Evolutionary conservation across 2,797 vertebrate species (phyloP).

Genomic region (Steatocranus sp.): DNA sequence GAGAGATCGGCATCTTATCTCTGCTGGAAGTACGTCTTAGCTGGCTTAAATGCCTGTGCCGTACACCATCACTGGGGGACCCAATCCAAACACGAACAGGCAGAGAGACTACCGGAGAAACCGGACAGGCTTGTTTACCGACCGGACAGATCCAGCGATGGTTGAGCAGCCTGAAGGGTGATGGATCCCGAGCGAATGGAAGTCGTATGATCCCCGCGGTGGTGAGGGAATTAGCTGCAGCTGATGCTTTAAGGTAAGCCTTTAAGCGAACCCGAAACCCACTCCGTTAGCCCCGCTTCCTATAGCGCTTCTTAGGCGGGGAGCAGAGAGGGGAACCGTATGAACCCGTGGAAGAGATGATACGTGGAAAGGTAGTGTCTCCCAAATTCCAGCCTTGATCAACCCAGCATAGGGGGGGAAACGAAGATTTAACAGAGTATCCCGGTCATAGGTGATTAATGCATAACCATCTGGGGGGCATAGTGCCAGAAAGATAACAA

Average conservation of each 20-base stretch:
- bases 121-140: background rate
- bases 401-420: no score
- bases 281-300: fast-evolving
- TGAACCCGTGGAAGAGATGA: no score
- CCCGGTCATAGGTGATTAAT: background rate
- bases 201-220: fast-evolving
- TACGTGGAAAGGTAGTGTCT: fast-evolving
- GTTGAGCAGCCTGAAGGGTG: fast-evolving
- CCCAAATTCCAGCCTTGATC: background rate
- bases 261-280: fast-evolving
- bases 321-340: fast-evolving
- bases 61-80: fast-evolving
- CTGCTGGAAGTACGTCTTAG: background rate
- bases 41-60: fast-evolving
- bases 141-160: fast-evolving
- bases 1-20: fast-evolving
- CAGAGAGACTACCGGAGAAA: background rate
- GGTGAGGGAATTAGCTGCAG: no score
- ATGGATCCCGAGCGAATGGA: no score
- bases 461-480: background rate
- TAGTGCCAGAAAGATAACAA: background rate
- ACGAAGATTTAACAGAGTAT: background rate
- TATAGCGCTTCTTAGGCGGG: fast-evolving
- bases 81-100: background rate
- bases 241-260: no score